A percentile compares a stretch with the other conserved stretches of the same genome.
Evolutionary conservation across 2,113 vertebrate genomes (phyloP).

Genomic region (Dicrurus megarhynchus): DNA sequence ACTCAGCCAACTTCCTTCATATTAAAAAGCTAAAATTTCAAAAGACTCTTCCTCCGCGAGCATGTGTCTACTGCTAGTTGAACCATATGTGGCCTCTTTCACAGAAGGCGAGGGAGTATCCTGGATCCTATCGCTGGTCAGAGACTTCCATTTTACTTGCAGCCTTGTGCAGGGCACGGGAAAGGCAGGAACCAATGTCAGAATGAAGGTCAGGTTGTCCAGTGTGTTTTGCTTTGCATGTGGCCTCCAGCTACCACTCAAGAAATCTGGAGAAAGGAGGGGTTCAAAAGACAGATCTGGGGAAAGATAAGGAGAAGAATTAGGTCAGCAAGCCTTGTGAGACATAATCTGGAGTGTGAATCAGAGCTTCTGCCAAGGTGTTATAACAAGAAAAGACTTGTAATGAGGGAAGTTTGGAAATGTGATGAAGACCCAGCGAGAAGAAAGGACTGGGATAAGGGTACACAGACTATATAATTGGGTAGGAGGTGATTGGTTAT

Average conservation of each 20-base stretch:
- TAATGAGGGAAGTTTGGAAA: background rate
- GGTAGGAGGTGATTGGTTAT: background rate
- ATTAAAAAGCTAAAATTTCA: constrained; percentile 22
- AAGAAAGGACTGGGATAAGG: background rate
- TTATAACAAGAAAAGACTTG: background rate
- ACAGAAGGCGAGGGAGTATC: background rate
- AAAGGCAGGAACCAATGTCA: background rate
- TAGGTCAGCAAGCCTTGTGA: background rate
- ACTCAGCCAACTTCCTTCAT: background rate
- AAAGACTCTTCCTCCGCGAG: background rate
- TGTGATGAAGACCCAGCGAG: background rate
- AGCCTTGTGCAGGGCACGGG: background rate
- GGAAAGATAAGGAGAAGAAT: background rate
- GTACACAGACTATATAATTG: background rate
- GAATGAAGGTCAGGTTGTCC: background rate
- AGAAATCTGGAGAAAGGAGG: background rate
- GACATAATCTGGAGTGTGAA: background rate
- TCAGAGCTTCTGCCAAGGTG: background rate
- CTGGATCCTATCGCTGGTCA: background rate
- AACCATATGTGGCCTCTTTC: background rate
- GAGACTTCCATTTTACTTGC: background rate
- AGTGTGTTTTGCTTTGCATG: background rate
- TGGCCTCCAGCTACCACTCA: background rate
- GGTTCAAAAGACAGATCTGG: background rate
- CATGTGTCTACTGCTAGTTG: background rate